Conservation (phyloP, 1,140 invertebrate genomes). For the Phocides pigmalion region DNA sequence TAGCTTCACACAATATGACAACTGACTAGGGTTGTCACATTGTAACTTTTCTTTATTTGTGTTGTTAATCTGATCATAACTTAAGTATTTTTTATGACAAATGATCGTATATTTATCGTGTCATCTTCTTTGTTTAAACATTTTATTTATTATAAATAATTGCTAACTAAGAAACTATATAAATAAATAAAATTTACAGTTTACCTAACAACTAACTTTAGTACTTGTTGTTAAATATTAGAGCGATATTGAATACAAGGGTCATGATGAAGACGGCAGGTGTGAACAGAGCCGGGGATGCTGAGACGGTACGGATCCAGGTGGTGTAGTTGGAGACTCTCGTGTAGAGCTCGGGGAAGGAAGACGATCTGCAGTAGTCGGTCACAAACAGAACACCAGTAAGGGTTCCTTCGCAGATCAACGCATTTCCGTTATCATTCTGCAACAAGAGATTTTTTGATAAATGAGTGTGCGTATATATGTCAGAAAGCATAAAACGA, state of each 20-base stretch:
- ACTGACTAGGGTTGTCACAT: too few relatives aligned
- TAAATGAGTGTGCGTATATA: too few relatives aligned
- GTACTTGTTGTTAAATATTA: constrained; percentile 6
- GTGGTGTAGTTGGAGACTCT: constrained; percentile 55
- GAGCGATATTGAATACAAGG: constrained; percentile 29
- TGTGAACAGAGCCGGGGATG: constrained; percentile 35
- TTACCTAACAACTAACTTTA: background rate
- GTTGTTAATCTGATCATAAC: too few relatives aligned
- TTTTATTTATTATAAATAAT: too few relatives aligned
- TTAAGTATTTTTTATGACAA: too few relatives aligned
- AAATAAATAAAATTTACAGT: background rate
- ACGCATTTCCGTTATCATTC: constrained; percentile 51
- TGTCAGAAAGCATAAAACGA: too few relatives aligned
- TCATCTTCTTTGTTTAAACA: too few relatives aligned
- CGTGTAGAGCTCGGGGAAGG: constrained; percentile 56
- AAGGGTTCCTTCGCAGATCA: constrained; percentile 49
- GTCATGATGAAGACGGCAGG: constrained; percentile 38
- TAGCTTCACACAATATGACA: too few relatives aligned
- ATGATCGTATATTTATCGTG: too few relatives aligned
- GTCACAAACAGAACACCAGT: constrained; percentile 48
- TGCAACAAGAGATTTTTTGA: constrained; percentile 44
- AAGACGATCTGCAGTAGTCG: constrained; percentile 36
- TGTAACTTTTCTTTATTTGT: too few relatives aligned
- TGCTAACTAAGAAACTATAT: background rate
- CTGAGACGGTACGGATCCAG: constrained; percentile 47